Evolutionary conservation across 92 coral and sea anemone species (phyloP).

Genomic region (Meandrina meandrites): DNA sequence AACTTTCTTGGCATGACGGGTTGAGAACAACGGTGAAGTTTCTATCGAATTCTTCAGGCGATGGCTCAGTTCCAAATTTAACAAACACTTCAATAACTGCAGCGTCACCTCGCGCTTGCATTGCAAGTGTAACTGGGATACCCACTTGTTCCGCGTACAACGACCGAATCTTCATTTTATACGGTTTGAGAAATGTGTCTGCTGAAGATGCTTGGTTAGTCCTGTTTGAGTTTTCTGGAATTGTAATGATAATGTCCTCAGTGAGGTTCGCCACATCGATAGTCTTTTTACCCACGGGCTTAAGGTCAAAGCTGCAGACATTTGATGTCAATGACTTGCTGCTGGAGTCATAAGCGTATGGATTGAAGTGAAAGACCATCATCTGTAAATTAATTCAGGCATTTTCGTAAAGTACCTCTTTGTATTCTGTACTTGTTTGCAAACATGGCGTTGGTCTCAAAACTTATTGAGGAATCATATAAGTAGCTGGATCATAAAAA

Average conservation of each 20-base stretch:
- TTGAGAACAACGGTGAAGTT: background rate
- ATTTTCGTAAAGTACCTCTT: background rate
- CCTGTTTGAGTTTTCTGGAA: background rate
- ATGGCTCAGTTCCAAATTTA: background rate
- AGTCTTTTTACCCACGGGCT: background rate
- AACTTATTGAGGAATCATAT: no score
- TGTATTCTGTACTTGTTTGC: background rate
- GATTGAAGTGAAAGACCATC: constrained; percentile 1
- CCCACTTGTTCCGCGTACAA: background rate
- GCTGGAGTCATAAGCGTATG: background rate
- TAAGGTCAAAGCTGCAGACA: constrained; percentile 1
- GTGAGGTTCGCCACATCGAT: background rate
- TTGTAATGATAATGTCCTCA: background rate
- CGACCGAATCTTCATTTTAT: background rate
- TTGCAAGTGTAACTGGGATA: background rate
- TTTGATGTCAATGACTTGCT: background rate
- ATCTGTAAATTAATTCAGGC: background rate
- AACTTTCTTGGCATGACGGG: background rate
- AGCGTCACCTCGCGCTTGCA: background rate
- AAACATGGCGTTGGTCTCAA: no score
- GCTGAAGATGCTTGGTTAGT: background rate
- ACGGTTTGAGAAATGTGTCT: background rate
- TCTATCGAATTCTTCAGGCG: background rate
- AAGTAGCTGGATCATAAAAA: no score
- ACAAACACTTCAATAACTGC: background rate